phyloP scores from a whole-genome alignment of 1,140 invertebrate genomes.

The Daktulosphaira vitifoliae region DNA sequence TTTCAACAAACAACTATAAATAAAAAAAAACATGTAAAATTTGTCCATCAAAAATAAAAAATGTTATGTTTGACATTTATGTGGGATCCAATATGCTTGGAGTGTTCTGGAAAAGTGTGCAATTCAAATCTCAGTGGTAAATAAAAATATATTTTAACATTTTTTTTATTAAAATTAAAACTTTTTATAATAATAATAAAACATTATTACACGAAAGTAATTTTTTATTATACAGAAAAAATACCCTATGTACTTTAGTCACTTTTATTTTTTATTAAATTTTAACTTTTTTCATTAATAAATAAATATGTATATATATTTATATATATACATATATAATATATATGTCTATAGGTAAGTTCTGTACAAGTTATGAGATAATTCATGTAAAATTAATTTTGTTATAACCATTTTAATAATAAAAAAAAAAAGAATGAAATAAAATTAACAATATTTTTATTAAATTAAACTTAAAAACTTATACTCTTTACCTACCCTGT shows the following conservation, averaged over 20 bases:
- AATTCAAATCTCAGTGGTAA: no score
- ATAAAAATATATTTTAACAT: no score
- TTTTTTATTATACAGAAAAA: not conserved
- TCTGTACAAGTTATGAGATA: not conserved
- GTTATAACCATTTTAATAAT: constrained; percentile 5
- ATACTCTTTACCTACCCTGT: not conserved
- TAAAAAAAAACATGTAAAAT: no score
- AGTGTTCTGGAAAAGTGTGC: not conserved
- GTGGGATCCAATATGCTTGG: no score
- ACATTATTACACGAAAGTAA: not conserved
- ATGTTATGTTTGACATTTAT: no score
- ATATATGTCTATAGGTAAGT: not conserved
- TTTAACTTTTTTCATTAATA: not conserved
- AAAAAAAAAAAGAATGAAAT: not conserved
- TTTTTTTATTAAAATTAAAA: no score
- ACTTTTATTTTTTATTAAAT: not conserved
- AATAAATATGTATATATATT: no score
- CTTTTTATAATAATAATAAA: no score
- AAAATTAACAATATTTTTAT: not conserved
- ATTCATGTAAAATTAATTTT: constrained; percentile 8
- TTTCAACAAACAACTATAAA: no score
- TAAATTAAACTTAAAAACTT: not conserved
- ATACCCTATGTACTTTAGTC: not conserved
- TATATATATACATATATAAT: not conserved
- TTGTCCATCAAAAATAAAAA: no score